Evolutionary conservation across 2,888 invertebrate species (phyloP).

Genomic region (Drosophila basisetae): DNA sequence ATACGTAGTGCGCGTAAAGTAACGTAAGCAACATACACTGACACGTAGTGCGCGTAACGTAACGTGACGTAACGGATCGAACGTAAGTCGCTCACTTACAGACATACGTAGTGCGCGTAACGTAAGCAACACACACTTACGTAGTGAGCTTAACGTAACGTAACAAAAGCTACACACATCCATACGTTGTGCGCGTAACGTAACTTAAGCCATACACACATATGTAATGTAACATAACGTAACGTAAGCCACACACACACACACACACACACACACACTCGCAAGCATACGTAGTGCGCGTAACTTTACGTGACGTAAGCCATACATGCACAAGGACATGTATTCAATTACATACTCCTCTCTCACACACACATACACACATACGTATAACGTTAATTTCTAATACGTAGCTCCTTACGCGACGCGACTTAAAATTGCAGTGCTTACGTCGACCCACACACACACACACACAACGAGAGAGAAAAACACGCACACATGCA

Average conservation of each 20-base stretch:
- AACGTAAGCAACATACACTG: background rate
- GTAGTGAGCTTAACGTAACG: no score
- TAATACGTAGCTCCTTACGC: conserved; percentile 28
- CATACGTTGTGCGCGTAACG: conserved; percentile 41
- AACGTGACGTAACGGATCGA: conserved; percentile 43
- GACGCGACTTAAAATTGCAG: conserved; percentile 42
- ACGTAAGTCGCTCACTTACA: no score
- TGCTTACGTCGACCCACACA: conserved; percentile 35
- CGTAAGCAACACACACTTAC: no score
- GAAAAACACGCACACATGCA: conserved; percentile 19
- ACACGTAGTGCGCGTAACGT: conserved; percentile 9
- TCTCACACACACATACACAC: background rate
- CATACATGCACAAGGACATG: background rate
- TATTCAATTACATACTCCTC: background rate
- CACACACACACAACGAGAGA: conserved; percentile 1
- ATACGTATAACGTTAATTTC: conserved; percentile 27
- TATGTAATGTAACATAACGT: conserved; percentile 66
- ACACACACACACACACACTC: background rate
- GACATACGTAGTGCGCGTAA: no score
- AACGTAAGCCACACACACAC: conserved; percentile 33
- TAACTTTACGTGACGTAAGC: conserved; percentile 49
- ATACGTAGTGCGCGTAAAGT: conserved; percentile 9
- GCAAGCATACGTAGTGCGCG: conserved; percentile 31
- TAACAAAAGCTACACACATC: no score
- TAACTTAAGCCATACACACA: conserved; percentile 39